These are phyloP conservation scores for Galaxias olidus DNA, from an alignment of 2,797 vertebrate genomes.

Conservation along the genomic window DNA sequence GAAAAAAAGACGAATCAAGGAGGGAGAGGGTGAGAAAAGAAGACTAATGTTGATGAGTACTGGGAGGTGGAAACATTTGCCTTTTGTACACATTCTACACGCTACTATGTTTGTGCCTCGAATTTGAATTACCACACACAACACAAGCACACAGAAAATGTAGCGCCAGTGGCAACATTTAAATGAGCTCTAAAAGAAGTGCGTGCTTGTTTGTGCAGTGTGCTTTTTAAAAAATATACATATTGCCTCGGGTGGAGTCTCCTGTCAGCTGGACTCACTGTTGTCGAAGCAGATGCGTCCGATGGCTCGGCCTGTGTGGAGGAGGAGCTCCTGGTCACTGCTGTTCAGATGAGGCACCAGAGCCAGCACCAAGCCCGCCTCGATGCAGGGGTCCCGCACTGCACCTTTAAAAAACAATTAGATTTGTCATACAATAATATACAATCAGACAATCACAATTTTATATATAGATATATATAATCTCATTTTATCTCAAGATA, in stretches of 20 bases:
- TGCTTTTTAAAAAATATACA: neutral
- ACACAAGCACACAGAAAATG: too few relatives aligned
- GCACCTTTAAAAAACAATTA: constrained; percentile 63
- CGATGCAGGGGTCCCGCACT: constrained; percentile 81
- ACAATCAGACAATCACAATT: too few relatives aligned
- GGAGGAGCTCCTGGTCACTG: constrained; percentile 80
- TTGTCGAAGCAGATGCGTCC: constrained; percentile 90
- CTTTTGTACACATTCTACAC: too few relatives aligned
- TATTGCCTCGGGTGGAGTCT: neutral
- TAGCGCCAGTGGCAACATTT: too few relatives aligned
- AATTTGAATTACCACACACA: too few relatives aligned
- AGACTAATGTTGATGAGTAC: neutral
- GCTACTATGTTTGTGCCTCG: too few relatives aligned
- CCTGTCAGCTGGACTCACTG: constrained; percentile 68
- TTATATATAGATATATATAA: too few relatives aligned
- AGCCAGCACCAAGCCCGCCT: constrained; percentile 80
- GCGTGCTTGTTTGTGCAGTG: constrained; percentile 6
- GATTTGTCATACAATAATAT: too few relatives aligned
- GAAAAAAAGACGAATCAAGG: too few relatives aligned
- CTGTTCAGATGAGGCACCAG: constrained; percentile 83
- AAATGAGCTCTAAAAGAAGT: neutral
- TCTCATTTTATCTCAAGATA: too few relatives aligned
- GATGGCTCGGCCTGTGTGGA: constrained; percentile 86
- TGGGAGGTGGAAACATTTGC: neutral
- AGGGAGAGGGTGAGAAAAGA: constrained; percentile 2